These are phyloP conservation scores for Coregonus sp. DNA, from an alignment of 2,797 vertebrate species.

Conservation along the genomic window DNA sequence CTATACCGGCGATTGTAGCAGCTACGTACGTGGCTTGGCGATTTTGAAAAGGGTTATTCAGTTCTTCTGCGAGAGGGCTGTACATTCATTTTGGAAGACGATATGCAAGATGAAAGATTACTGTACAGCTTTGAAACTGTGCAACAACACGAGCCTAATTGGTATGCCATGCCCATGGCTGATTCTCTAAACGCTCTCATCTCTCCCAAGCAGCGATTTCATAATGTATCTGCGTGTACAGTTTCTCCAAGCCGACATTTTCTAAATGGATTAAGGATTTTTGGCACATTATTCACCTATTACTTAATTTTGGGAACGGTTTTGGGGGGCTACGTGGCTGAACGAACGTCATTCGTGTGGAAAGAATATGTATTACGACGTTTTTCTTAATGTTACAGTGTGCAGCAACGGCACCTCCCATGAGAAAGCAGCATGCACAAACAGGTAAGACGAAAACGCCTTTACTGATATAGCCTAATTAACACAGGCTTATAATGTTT, in stretches of 20 bases:
- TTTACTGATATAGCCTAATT: slow-evolving; percentile 33
- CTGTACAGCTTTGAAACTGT: background rate
- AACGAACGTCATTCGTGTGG: slow-evolving; percentile 64
- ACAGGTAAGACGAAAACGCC: slow-evolving; percentile 63
- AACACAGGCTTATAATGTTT: background rate
- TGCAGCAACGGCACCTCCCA: slow-evolving; percentile 56
- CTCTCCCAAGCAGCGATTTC: slow-evolving; percentile 32
- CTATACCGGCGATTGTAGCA: slow-evolving; percentile 7
- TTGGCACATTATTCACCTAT: slow-evolving; percentile 36
- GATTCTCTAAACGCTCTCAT: slow-evolving; percentile 30
- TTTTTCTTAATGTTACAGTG: slow-evolving; percentile 41
- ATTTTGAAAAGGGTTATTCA: slow-evolving; percentile 43
- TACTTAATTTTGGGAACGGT: slow-evolving; percentile 29
- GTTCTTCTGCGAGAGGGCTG: slow-evolving; percentile 38
- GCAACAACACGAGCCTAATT: background rate
- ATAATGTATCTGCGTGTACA: slow-evolving; percentile 39
- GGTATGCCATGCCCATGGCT: slow-evolving; percentile 21
- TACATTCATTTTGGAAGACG: slow-evolving; percentile 45
- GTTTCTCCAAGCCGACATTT: slow-evolving; percentile 50
- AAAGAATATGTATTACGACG: slow-evolving; percentile 57
- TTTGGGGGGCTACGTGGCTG: slow-evolving; percentile 47
- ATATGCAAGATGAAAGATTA: slow-evolving; percentile 29
- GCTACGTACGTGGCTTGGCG: slow-evolving; percentile 33
- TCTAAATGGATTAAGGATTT: slow-evolving; percentile 47
- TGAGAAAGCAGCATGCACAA: slow-evolving; percentile 34